A percentile compares a stretch with the other conserved stretches of the same genome.
Evolutionary conservation across 2,113 vertebrate species (phyloP).

Genomic region (Strix uralensis): DNA sequence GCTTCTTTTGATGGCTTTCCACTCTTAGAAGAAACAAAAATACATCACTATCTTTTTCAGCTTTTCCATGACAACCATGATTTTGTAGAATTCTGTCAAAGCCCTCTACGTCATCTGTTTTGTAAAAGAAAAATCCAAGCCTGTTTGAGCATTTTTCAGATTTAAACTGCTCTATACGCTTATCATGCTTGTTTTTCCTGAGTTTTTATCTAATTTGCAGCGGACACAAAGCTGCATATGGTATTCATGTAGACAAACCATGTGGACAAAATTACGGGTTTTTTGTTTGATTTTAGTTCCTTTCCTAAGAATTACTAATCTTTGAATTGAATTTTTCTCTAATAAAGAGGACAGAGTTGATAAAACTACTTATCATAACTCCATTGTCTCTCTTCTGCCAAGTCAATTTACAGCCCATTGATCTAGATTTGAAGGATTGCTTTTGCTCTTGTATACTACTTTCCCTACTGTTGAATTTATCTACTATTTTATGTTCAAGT

Average conservation of each 20-base stretch:
- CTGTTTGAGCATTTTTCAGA: not conserved
- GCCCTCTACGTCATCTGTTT: not conserved
- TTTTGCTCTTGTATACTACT: not conserved
- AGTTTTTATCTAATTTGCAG: not conserved
- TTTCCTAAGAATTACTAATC: not conserved
- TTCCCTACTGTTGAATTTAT: not conserved
- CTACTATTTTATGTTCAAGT: not conserved
- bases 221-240: not conserved
- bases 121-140: not conserved
- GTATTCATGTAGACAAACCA: not conserved
- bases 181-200: not conserved
- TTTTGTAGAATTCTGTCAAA: not conserved
- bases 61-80: not conserved
- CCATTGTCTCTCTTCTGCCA: not conserved
- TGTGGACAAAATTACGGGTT: rapidly evolving
- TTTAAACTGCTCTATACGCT: not conserved
- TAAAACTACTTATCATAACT: not conserved
- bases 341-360: not conserved
- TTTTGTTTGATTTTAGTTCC: not conserved
- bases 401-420: not conserved
- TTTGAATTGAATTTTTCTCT: not conserved
- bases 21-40: not conserved
- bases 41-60: not conserved
- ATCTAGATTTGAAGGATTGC: not conserved
- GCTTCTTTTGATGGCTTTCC: not conserved